Conservation (phyloP, 2,888 invertebrate genomes). For the Serrognathus titanus region DNA sequence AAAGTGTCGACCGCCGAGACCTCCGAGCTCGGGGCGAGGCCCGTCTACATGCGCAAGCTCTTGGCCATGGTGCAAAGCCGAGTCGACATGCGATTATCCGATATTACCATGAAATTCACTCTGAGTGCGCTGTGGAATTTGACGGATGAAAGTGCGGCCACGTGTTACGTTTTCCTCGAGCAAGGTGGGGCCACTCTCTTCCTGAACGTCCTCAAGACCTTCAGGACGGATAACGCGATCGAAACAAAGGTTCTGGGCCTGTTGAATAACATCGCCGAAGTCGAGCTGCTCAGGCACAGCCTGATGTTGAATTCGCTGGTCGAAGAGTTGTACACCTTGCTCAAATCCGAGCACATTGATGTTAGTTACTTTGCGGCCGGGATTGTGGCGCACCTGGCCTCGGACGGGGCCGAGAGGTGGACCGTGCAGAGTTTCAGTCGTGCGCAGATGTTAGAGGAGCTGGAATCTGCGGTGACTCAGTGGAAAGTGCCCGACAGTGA, state of each 20-base stretch:
- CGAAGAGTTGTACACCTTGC: constrained; percentile 34
- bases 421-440: constrained; percentile 36
- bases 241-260: constrained; percentile 73
- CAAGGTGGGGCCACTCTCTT: constrained; percentile 66
- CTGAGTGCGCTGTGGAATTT: constrained; percentile 75
- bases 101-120: constrained; percentile 73
- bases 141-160: constrained; percentile 71
- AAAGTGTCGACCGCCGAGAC: constrained; percentile 62
- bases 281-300: constrained; percentile 50
- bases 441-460: constrained; percentile 49
- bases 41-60: constrained; percentile 66
- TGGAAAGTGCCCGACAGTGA: constrained; percentile 70
- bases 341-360: constrained; percentile 61
- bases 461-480: constrained; percentile 57
- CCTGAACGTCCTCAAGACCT: constrained; percentile 61
- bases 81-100: constrained; percentile 47
- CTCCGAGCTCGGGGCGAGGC: constrained; percentile 61
- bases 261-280: constrained; percentile 74
- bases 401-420: constrained; percentile 58
- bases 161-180: constrained; percentile 65
- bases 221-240: constrained; percentile 61
- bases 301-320: constrained; percentile 36
- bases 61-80: constrained; percentile 56
- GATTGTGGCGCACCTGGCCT: constrained; percentile 66
- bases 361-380: constrained; percentile 72